Percentiles rank a stretch among this genome's conserved stretches.
Evolutionary conservation across 1,140 invertebrate genomes (phyloP).

Genomic region (Oryctes rhinoceros): DNA sequence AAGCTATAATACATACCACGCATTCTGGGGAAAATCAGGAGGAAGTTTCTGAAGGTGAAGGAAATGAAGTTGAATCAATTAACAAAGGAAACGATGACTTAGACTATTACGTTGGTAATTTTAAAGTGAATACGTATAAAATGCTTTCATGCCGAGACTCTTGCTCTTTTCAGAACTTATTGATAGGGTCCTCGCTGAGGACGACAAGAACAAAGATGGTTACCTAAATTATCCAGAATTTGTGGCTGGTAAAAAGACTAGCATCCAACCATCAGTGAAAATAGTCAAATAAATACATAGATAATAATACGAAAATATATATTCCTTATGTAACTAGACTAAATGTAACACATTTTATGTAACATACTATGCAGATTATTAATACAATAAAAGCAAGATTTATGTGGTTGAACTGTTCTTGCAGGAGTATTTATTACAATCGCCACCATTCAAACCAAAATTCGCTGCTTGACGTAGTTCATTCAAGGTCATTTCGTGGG

Average conservation of each 20-base stretch:
- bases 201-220: conserved; percentile 83
- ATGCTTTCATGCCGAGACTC: not conserved
- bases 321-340: not conserved
- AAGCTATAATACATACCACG: conserved; percentile 71
- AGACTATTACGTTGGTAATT: conserved; percentile 63
- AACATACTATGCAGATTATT: not conserved
- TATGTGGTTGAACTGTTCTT: conserved; percentile 23
- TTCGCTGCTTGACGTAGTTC: conserved; percentile 55
- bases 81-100: conserved; percentile 59
- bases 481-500: conserved; percentile 53
- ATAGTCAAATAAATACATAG: conserved; percentile 7
- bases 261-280: conserved; percentile 19
- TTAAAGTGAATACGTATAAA: conserved; percentile 4
- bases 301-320: conserved; percentile 14
- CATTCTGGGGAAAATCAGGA: conserved; percentile 63
- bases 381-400: not conserved
- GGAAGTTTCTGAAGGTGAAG: conserved; percentile 51
- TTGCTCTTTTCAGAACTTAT: conserved; percentile 72
- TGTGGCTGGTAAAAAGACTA: conserved; percentile 63
- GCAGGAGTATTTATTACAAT: conserved; percentile 54
- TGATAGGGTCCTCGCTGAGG: conserved; percentile 78
- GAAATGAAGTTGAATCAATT: conserved; percentile 45
- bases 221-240: conserved; percentile 85
- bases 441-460: conserved; percentile 52
- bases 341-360: not conserved